A percentile compares a stretch with the other conserved stretches of the same genome.
Evolutionary conservation across 2,888 invertebrate genomes (phyloP).

Genomic region (Drosophila maculinotata): DNA sequence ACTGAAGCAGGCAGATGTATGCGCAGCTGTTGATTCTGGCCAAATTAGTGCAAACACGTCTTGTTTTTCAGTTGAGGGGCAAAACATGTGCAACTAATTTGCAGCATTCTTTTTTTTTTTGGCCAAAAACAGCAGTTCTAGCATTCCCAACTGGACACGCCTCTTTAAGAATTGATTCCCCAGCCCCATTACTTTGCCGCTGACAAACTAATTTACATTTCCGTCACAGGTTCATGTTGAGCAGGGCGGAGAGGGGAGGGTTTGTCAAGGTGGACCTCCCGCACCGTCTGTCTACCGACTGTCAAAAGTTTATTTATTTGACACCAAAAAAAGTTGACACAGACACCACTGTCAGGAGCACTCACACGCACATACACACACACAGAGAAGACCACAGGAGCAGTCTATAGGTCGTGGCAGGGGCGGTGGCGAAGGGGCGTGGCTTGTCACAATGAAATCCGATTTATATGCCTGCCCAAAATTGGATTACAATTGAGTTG

Average conservation of each 20-base stretch:
- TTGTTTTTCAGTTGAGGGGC: conserved; percentile 64
- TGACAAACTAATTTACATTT: conserved; percentile 70
- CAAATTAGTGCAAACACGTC: conserved; percentile 80
- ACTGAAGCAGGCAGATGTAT: conserved; percentile 50
- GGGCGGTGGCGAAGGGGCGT: conserved; percentile 18
- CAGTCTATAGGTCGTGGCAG: no score
- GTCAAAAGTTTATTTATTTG: conserved; percentile 81
- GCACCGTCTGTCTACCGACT: conserved; percentile 69
- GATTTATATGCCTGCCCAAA: conserved; percentile 74
- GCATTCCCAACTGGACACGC: conserved; percentile 37
- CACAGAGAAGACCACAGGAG: no score
- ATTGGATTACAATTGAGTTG: conserved; percentile 81
- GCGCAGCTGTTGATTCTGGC: conserved; percentile 79
- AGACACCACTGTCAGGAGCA: conserved; percentile 55
- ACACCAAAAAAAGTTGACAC: conserved; percentile 79
- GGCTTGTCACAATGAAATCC: conserved; percentile 64
- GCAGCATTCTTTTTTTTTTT: conserved; percentile 39
- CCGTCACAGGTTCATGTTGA: conserved; percentile 29
- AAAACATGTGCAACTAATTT: conserved; percentile 80
- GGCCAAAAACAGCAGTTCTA: conserved; percentile 40
- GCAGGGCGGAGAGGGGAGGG: neutral
- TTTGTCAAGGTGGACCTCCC: conserved; percentile 17
- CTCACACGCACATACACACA: no score
- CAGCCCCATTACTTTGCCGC: neutral
- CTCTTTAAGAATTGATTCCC: conserved; percentile 27